These are phyloP conservation scores for Pogonomyrmex californicus DNA, from an alignment of 1,140 invertebrate genomes.

Conservation along the genomic window DNA sequence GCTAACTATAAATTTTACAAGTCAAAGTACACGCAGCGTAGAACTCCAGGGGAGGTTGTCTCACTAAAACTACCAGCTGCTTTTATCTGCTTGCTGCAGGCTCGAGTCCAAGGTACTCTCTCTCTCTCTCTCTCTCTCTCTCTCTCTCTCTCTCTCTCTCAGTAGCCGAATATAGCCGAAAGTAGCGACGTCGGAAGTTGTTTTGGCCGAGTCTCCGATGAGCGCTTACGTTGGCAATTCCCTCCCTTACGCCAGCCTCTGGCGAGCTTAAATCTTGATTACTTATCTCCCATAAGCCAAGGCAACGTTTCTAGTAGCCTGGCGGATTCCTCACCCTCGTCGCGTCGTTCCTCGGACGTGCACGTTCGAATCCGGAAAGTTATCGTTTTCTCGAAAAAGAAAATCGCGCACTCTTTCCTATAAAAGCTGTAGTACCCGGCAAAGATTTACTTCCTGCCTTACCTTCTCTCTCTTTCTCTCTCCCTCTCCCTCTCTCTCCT, in stretches of 20 bases:
- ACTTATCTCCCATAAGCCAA: slow-evolving; percentile 61
- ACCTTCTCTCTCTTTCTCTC: slow-evolving; percentile 6
- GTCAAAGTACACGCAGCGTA: background rate
- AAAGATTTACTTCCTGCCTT: slow-evolving; percentile 63
- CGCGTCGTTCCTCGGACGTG: slow-evolving; percentile 45
- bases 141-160: too few relatives aligned
- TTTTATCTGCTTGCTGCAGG: slow-evolving; percentile 35
- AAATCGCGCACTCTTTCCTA: slow-evolving; percentile 53
- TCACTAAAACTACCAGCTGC: slow-evolving; percentile 2
- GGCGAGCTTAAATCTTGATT: slow-evolving; percentile 64
- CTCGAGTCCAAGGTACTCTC: background rate
- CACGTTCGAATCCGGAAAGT: slow-evolving; percentile 62
- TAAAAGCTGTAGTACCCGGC: slow-evolving; percentile 62
- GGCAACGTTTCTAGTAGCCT: slow-evolving; percentile 40
- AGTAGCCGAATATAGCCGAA: slow-evolving; percentile 30
- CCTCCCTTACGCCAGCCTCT: background rate
- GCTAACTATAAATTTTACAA: slow-evolving; percentile 15
- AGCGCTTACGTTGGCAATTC: slow-evolving; percentile 51
- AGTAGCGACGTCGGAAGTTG: slow-evolving; percentile 38
- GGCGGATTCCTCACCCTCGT: slow-evolving; percentile 15
- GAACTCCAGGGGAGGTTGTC: background rate
- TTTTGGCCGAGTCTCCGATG: slow-evolving; percentile 53
- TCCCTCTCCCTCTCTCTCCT: background rate
- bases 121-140: too few relatives aligned
- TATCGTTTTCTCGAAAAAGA: slow-evolving; percentile 64